Percentiles rank a stretch among this genome's conserved stretches.
Evolutionary conservation across 2,888 invertebrate genomes (phyloP).

Genomic region (Polylopha cassiicola): DNA sequence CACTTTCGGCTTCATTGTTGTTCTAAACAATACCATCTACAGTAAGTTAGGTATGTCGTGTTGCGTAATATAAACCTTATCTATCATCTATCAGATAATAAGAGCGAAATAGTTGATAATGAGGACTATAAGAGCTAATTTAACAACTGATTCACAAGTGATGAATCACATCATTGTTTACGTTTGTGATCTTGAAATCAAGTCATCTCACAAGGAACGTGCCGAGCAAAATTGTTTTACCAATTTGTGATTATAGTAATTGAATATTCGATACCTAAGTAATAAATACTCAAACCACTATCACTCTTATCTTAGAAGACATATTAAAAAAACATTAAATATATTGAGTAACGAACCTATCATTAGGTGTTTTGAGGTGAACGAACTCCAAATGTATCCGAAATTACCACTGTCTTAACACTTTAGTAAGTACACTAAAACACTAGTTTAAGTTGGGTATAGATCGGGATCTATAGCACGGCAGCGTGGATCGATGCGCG

Average conservation of each 20-base stretch:
- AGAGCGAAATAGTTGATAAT: conserved; percentile 5
- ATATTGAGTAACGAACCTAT: conserved; percentile 33
- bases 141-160: conserved; percentile 7
- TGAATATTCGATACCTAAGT: conserved; percentile 20
- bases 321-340: conserved; percentile 41
- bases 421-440: conserved; percentile 33
- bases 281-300: conserved; percentile 54
- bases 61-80: conserved; percentile 9
- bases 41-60: no score
- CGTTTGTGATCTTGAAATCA: conserved; percentile 3
- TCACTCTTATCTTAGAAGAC: conserved; percentile 55
- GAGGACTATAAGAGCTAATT: conserved; percentile 9
- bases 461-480: conserved; percentile 39
- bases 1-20: no score
- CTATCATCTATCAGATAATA: conserved; percentile 7
- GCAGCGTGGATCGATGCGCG: conserved; percentile 57
- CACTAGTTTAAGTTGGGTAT: conserved; percentile 51
- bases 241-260: no score
- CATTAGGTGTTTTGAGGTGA: conserved; percentile 24
- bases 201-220: no score
- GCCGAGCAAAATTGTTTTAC: no score
- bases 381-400: conserved; percentile 21
- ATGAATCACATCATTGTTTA: conserved; percentile 16
- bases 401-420: conserved; percentile 28
- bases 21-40: no score